Evolutionary conservation across 1,140 invertebrate genomes (phyloP).

Genomic region (Diorhabda elongata): DNA sequence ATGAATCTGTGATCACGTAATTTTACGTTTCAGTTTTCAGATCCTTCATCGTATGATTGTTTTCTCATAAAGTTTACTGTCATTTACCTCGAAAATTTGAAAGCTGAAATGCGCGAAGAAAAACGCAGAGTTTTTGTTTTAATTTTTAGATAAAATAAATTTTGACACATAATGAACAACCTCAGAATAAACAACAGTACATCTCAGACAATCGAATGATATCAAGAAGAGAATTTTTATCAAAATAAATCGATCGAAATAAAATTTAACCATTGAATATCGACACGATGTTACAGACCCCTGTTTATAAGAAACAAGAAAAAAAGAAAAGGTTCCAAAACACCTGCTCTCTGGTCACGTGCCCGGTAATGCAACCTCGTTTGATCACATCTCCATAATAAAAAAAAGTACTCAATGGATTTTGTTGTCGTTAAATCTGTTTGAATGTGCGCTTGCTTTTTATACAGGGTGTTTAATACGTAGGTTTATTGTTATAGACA

Average conservation of each 20-base stretch:
- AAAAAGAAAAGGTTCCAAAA: not conserved
- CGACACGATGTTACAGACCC: not conserved
- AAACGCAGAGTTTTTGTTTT: too few relatives aligned
- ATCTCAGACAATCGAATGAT: not conserved
- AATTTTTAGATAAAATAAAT: too few relatives aligned
- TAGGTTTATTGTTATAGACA: too few relatives aligned
- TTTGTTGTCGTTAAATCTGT: not conserved
- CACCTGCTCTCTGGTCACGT: slow-evolving; percentile 11
- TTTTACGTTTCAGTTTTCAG: too few relatives aligned
- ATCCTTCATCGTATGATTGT: too few relatives aligned
- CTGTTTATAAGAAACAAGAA: not conserved
- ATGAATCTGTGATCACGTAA: too few relatives aligned
- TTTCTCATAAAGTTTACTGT: too few relatives aligned
- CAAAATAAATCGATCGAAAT: slow-evolving; percentile 13
- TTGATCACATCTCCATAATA: slow-evolving; percentile 4
- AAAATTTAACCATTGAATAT: not conserved
- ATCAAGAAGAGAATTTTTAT: slow-evolving; percentile 3
- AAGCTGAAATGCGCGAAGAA: too few relatives aligned
- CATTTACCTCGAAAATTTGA: too few relatives aligned
- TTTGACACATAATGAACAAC: too few relatives aligned
- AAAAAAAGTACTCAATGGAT: slow-evolving; percentile 2
- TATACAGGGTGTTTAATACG: not conserved
- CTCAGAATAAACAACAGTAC: too few relatives aligned
- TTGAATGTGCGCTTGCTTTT: not conserved
- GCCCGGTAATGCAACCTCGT: slow-evolving; percentile 11